Evolutionary conservation across 30 jellyfish, hydroid and myxozoan genomes (phyloP).

Genomic region (Euphysa ruthae): DNA sequence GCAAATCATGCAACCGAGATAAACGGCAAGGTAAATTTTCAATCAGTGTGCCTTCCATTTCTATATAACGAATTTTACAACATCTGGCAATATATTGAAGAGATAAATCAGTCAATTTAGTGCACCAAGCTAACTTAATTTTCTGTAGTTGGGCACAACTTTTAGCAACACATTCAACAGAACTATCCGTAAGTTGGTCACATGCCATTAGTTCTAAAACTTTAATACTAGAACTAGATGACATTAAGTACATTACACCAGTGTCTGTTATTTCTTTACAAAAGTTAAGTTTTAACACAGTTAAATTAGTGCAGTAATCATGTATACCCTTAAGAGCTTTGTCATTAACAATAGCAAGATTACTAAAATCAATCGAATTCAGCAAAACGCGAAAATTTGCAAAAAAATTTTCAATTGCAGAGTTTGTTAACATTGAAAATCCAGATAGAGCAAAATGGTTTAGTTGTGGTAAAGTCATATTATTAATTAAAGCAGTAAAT

Average conservation of each 20-base stretch:
- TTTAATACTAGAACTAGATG: constrained; percentile 37
- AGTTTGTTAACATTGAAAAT: constrained; percentile 54
- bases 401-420: constrained; percentile 62
- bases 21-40: constrained; percentile 54
- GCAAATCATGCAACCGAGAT: constrained; percentile 37
- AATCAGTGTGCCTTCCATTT: constrained; percentile 69
- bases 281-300: constrained; percentile 48
- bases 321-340: constrained; percentile 65
- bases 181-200: constrained; percentile 63
- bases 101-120: constrained; percentile 51
- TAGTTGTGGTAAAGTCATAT: constrained; percentile 63
- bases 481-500: constrained; percentile 83
- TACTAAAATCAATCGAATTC: constrained; percentile 70
- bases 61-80: constrained; percentile 39
- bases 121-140: constrained; percentile 64
- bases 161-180: constrained; percentile 49
- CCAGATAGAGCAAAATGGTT: constrained; percentile 89
- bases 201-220: constrained; percentile 72
- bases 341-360: constrained; percentile 56
- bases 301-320: constrained; percentile 44
- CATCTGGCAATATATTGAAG: constrained; percentile 57
- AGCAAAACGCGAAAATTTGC: constrained; percentile 53
- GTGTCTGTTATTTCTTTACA: constrained; percentile 60
- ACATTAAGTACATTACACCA: constrained; percentile 46
- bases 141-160: constrained; percentile 58